phyloP scores from a whole-genome alignment of 2,888 invertebrate species.

The Plebejus argus region DNA sequence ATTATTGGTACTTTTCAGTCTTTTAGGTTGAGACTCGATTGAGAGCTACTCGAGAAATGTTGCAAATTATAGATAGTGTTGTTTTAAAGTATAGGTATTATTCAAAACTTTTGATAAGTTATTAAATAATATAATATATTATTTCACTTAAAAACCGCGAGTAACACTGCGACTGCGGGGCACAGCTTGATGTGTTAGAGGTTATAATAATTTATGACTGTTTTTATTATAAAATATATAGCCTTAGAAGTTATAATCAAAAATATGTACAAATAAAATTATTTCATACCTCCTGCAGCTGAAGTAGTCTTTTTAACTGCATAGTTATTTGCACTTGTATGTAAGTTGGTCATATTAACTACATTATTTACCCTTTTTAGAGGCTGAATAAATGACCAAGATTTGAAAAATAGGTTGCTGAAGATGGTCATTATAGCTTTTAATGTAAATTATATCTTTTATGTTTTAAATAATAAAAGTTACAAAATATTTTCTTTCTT shows the following conservation, averaged over 20 bases:
- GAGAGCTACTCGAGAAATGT: too few species aligned
- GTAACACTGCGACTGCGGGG: too few species aligned
- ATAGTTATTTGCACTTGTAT: slow-evolving; percentile 47
- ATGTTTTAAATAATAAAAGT: too few species aligned
- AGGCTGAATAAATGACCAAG: not conserved
- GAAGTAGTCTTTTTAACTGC: slow-evolving; percentile 72
- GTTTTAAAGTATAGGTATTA: too few species aligned
- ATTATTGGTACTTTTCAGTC: too few species aligned
- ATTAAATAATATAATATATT: too few species aligned
- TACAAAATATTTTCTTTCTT: too few species aligned
- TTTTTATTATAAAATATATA: not conserved
- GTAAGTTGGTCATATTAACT: slow-evolving; percentile 46
- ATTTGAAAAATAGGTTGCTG: not conserved
- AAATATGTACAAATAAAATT: not conserved
- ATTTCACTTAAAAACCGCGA: too few species aligned
- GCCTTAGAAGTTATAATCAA: not conserved
- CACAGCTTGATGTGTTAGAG: not conserved
- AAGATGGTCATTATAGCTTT: not conserved
- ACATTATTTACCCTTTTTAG: not conserved
- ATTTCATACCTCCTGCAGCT: slow-evolving; percentile 65
- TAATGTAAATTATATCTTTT: not conserved
- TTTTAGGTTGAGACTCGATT: too few species aligned
- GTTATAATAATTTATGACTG: not conserved
- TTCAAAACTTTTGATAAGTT: too few species aligned
- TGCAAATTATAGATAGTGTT: too few species aligned